A percentile compares a stretch with the other conserved stretches of the same genome.
Conservation (phyloP, 1,140 invertebrate genomes). For the Kradibia gibbosae region DNA sequence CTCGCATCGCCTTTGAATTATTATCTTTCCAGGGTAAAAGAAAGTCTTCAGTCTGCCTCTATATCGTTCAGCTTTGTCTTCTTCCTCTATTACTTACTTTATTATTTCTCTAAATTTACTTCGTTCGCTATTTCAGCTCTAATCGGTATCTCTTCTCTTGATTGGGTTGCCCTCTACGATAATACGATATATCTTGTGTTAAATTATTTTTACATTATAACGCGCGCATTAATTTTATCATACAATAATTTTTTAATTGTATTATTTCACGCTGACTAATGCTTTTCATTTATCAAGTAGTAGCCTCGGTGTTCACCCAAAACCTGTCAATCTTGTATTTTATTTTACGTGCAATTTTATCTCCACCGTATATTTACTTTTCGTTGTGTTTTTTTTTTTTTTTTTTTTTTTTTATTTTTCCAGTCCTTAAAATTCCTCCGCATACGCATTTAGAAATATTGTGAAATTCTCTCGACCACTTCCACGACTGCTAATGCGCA, state of each 20-base stretch:
- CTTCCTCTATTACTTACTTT: background rate
- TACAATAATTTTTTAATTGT: conserved; percentile 19
- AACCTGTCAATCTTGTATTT: background rate
- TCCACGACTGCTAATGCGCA: no score
- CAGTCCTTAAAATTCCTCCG: no score
- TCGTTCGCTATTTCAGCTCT: no score
- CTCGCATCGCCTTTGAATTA: conserved; percentile 66
- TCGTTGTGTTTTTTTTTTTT: no score
- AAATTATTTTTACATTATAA: conserved; percentile 11
- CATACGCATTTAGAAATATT: no score
- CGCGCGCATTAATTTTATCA: no score
- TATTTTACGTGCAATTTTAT: background rate
- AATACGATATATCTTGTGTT: background rate
- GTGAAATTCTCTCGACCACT: no score
- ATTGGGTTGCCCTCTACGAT: background rate
- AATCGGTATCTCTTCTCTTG: background rate
- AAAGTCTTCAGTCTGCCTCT: background rate
- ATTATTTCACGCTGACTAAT: conserved; percentile 30
- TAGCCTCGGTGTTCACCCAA: background rate
- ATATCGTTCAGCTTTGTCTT: background rate
- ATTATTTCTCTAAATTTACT: background rate
- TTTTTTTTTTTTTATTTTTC: no score
- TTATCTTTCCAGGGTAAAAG: conserved; percentile 71
- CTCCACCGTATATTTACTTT: no score
- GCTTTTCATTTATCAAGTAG: conserved; percentile 3